Conservation (phyloP, 2,888 invertebrate genomes). For the Syrphus vitripennis region DNA sequence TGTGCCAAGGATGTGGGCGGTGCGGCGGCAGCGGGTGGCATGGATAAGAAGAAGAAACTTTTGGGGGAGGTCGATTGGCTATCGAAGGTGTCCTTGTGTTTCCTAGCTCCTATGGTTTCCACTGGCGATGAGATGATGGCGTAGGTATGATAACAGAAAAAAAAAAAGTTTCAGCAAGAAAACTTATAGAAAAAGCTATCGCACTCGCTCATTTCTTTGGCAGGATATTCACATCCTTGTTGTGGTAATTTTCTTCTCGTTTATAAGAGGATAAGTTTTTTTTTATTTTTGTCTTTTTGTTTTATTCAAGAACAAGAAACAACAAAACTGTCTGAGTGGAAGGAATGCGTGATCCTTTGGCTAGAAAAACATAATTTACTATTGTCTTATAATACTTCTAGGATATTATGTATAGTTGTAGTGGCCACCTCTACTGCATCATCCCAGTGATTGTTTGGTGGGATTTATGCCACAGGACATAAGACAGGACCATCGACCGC, state of each 20-base stretch:
- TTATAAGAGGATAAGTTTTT: conserved; percentile 5
- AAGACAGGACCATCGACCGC: conserved; percentile 13
- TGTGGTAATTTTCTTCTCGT: conserved; percentile 2
- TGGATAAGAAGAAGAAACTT: not conserved
- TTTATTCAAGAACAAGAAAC: not conserved
- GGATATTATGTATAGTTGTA: not conserved
- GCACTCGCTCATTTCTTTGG: not conserved
- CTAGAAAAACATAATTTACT: conserved; percentile 59
- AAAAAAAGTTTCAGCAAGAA: conserved; percentile 24
- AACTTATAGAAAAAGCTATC: conserved; percentile 27
- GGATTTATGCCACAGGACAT: conserved; percentile 7
- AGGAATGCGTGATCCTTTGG: conserved; percentile 19
- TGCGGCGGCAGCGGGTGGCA: not conserved
- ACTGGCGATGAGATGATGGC: not conserved
- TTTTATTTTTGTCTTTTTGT: not conserved
- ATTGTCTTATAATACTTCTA: conserved; percentile 33
- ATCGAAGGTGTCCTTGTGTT: conserved; percentile 46
- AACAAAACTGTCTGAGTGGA: conserved; percentile 13
- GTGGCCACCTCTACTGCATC: conserved; percentile 2
- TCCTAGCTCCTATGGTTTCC: conserved; percentile 33
- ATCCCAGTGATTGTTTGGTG: not conserved
- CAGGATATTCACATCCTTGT: conserved; percentile 35
- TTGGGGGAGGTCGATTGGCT: not conserved
- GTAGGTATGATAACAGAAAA: too few relatives aligned
- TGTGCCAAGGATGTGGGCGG: not conserved